Percentiles rank a stretch among this genome's conserved stretches.
phyloP scores from a whole-genome alignment of 2,113 vertebrate genomes.

The Phyllostomus discolor region DNA sequence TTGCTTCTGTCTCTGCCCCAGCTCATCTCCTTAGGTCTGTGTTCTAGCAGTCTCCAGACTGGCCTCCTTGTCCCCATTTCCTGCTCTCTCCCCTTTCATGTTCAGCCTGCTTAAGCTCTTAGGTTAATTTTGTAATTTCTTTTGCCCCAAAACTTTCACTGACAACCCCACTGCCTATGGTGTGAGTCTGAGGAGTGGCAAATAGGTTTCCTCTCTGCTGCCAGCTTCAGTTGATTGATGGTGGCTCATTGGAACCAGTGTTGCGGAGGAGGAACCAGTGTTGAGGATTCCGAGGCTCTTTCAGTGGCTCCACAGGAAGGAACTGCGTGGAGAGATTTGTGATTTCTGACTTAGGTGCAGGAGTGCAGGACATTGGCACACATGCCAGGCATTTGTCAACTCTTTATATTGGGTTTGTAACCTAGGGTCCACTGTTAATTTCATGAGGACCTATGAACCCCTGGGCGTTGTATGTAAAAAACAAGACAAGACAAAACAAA shows the following conservation, averaged over 20 bases:
- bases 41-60: background rate
- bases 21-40: background rate
- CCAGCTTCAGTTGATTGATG: background rate
- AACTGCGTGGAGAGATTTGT: background rate
- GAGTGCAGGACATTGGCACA: background rate
- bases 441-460: background rate
- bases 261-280: background rate
- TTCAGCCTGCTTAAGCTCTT: background rate
- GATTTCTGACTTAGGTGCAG: background rate
- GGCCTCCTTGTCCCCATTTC: background rate
- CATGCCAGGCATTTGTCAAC: background rate
- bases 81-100: background rate
- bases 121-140: constrained; percentile 23
- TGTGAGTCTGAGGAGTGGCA: background rate
- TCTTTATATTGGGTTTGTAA: background rate
- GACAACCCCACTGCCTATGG: background rate
- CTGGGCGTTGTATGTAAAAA: background rate
- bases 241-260: background rate
- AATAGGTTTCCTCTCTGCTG: background rate
- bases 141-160: background rate
- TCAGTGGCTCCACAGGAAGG: background rate
- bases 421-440: background rate
- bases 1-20: background rate
- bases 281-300: background rate
- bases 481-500: background rate